phyloP scores from a whole-genome alignment of 2,888 invertebrate species.

The Campopleginae sp. region DNA sequence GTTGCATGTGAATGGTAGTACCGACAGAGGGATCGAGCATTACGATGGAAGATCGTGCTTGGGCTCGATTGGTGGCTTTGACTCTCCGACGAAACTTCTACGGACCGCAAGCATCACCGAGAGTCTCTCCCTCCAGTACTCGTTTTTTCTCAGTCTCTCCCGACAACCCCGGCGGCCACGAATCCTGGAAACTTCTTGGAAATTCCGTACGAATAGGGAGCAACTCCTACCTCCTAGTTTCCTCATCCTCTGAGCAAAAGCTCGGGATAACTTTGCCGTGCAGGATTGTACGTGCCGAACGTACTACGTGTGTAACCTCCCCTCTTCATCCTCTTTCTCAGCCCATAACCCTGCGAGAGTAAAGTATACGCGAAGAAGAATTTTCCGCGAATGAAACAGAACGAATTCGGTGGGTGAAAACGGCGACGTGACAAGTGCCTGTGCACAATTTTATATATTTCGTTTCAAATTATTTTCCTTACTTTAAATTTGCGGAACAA shows the following conservation, averaged over 20 bases:
- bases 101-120: conserved; percentile 60
- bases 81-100: conserved; percentile 39
- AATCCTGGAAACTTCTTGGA: conserved; percentile 71
- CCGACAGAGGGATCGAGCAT: conserved; percentile 28
- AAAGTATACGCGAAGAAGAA: conserved; percentile 50
- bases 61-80: conserved; percentile 28
- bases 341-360: conserved; percentile 13
- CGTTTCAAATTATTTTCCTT: conserved; percentile 39
- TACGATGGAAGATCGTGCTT: conserved; percentile 48
- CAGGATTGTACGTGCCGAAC: conserved; percentile 76
- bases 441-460: conserved; percentile 36
- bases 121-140: conserved; percentile 20
- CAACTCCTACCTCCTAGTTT: conserved; percentile 66
- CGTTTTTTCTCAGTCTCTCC: conserved; percentile 18
- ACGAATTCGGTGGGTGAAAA: conserved; percentile 52
- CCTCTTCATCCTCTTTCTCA: conserved; percentile 2
- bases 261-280: conserved; percentile 76
- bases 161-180: conserved; percentile 60
- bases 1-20: conserved; percentile 15
- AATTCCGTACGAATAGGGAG: conserved; percentile 73
- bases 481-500: conserved; percentile 8
- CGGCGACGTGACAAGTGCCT: conserved; percentile 58
- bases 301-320: conserved; percentile 65
- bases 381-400: conserved; percentile 53
- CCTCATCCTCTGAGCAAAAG: conserved; percentile 56